Conservation (phyloP, 2,888 invertebrate genomes). For the Hymenopus coronatus region DNA sequence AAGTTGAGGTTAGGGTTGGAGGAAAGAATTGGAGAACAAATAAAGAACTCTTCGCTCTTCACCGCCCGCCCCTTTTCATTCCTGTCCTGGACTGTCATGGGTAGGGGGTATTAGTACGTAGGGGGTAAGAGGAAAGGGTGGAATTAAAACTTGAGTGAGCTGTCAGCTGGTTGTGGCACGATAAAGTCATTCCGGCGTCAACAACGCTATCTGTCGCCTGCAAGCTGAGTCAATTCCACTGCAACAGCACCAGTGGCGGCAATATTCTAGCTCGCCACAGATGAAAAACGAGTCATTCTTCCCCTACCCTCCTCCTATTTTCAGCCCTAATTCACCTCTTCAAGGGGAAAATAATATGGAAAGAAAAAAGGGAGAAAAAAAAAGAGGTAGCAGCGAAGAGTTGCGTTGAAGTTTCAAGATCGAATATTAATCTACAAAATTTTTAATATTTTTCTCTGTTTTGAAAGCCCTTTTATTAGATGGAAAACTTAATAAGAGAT, state of each 20-base stretch:
- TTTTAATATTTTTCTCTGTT: constrained; percentile 12
- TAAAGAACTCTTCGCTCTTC: neutral
- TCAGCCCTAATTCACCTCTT: neutral
- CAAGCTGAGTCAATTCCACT: constrained; percentile 18
- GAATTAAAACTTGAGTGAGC: constrained; percentile 23
- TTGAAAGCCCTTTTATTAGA: neutral
- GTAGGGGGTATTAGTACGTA: neutral
- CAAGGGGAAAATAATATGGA: neutral
- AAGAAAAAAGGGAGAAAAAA: neutral
- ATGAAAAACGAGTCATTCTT: constrained; percentile 11
- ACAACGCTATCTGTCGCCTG: constrained; percentile 24
- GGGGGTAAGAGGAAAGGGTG: neutral
- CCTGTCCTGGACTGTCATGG: neutral
- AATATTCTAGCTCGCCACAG: neutral
- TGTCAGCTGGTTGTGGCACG: constrained; percentile 20
- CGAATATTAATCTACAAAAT: constrained; percentile 13
- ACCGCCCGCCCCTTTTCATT: neutral
- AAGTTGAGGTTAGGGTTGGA: neutral
- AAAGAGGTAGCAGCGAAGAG: neutral
- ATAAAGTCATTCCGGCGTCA: constrained; percentile 17
- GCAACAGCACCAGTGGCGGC: neutral
- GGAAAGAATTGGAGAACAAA: constrained; percentile 17
- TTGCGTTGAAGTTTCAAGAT: neutral
- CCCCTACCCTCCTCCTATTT: neutral
- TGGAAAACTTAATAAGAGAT: constrained; percentile 4